phyloP scores from a whole-genome alignment of 2,797 vertebrate genomes.

The Tokudaia tokunoshimensis region DNA sequence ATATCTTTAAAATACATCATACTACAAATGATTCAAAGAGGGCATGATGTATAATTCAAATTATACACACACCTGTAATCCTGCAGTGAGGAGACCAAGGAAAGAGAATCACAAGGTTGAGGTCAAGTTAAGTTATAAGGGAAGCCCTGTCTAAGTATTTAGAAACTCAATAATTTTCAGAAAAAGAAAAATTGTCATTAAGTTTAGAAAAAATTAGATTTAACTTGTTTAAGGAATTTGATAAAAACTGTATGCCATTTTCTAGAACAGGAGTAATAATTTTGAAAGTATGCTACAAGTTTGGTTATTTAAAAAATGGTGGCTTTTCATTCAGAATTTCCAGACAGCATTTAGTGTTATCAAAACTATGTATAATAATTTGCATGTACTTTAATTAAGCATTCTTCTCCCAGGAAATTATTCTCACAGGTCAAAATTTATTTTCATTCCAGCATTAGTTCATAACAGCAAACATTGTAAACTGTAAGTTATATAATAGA shows the following conservation, averaged over 20 bases:
- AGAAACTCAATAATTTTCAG: constrained; percentile 25
- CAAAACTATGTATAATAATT: constrained; percentile 52
- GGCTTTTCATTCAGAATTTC: constrained; percentile 23
- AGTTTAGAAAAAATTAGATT: neutral
- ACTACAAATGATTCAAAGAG: neutral
- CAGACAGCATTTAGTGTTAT: constrained; percentile 9
- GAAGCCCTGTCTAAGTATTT: neutral
- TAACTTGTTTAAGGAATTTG: constrained; percentile 19
- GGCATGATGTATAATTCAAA: neutral
- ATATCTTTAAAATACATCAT: constrained; percentile 52
- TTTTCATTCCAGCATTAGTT: constrained; percentile 55
- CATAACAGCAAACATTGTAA: constrained; percentile 48
- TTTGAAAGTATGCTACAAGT: neutral
- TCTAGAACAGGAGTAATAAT: constrained; percentile 30
- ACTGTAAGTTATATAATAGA: constrained; percentile 24
- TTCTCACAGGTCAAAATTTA: constrained; percentile 24
- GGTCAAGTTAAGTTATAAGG: neutral
- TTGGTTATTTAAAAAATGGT: neutral
- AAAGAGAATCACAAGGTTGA: neutral
- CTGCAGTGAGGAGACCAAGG: neutral
- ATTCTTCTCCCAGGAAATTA: constrained; percentile 50
- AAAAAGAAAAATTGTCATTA: constrained; percentile 23
- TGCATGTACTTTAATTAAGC: constrained; percentile 39
- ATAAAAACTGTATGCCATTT: constrained; percentile 27
- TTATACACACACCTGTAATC: neutral